Conservation (phyloP, 1,140 invertebrate species). For the Lepidotrigona ventralis region DNA sequence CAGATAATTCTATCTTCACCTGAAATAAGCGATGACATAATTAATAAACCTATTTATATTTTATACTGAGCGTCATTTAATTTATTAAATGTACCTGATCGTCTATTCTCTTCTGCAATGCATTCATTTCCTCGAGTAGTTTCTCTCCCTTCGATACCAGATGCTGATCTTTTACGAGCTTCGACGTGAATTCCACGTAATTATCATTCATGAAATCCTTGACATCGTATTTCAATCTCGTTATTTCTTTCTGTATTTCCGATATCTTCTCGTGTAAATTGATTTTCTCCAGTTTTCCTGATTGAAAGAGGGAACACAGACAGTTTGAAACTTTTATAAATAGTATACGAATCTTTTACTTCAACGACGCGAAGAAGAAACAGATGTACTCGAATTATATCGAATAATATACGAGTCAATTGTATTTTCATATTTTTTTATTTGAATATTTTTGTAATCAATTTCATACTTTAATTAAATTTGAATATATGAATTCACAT, state of each 20-base stretch:
- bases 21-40: constrained; percentile 58
- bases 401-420: background rate
- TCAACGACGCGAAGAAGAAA: background rate
- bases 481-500: background rate
- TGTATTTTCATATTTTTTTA: background rate
- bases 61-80: background rate
- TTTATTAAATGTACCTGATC: constrained; percentile 69
- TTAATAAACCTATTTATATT: background rate
- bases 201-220: constrained; percentile 80
- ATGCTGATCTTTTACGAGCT: constrained; percentile 79
- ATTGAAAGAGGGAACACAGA: background rate
- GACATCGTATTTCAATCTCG: constrained; percentile 81
- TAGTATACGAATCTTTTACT: background rate
- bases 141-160: constrained; percentile 78
- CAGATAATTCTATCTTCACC: constrained; percentile 81
- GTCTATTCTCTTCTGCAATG: constrained; percentile 80
- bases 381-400: background rate
- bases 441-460: background rate
- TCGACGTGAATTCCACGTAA: constrained; percentile 80
- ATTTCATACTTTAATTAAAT: constrained; percentile 16
- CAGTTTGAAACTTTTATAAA: background rate
- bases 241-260: constrained; percentile 81
- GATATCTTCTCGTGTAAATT: constrained; percentile 79
- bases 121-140: constrained; percentile 79
- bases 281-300: constrained; percentile 69